Base-by-base conservation (phyloP, 2,888 invertebrate genomes). In the Lottia gigantea region DNA sequence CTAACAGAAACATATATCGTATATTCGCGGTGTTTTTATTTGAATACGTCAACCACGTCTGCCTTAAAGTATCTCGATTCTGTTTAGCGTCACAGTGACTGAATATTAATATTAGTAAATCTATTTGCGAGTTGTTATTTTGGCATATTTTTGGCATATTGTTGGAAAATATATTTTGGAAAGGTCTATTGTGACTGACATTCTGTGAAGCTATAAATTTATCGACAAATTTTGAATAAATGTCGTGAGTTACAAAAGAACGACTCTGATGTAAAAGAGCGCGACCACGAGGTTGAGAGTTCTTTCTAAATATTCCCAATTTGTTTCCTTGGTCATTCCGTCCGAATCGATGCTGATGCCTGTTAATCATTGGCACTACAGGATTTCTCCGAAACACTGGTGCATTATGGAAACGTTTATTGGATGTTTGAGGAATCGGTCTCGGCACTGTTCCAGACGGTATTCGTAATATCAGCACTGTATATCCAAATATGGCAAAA, bases 11-110 rank as follows among this genome's bases (percentile, higher is more conserved):
- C 3, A 55, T 19, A 19, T 55, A 55, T 55, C 55, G 19, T 23
- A 55, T 55, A 23, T 55, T 55, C 19, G 11, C 23, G 7, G 55
- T 55, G 55, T 55, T 55, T 2, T 55, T 2, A 1, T 55, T 19
- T 23, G 55, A 23, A 23, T 55, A 55, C 12, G 55, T 55, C 23
- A 55, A 55, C 55, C 55, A 55, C 19, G 55, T 55, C 55, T 55
- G 19, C 6, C 55, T 55, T 11, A 55, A 23, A 55, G 23, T 23
- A 14, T 19, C 55, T 12, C 55, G 55, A 23, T 55, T 55, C 23
- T 55, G 19, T 55, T 23, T 14, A 55, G 19, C 19, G 6, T 19
- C 19, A 23, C 19, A 19, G 11, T 19, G 19, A 23, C 19, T 23
- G 55, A 55, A 55, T 12, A 55, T 55, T 23, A 55, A 8, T 3